phyloP scores from a whole-genome alignment of 1,140 invertebrate genomes.

The Phymastichus coffea region DNA sequence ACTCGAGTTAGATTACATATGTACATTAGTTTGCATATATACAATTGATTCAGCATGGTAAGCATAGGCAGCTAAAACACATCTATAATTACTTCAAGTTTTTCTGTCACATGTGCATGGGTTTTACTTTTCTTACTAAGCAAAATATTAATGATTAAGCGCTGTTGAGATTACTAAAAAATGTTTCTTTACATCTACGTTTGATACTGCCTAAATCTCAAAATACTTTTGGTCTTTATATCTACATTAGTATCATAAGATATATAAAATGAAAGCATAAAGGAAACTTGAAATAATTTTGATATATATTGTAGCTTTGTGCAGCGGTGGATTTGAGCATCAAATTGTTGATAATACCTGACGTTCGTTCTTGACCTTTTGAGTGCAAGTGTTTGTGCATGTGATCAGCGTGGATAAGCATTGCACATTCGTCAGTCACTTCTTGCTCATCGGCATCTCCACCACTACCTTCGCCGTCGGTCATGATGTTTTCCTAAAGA shows the following conservation, averaged over 20 bases:
- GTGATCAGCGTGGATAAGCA: constrained; percentile 70
- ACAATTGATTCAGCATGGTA: not conserved
- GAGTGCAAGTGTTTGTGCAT: constrained; percentile 52
- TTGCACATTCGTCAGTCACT: constrained; percentile 82
- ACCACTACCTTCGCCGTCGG: constrained; percentile 63
- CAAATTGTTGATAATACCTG: constrained; percentile 36
- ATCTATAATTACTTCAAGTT: constrained; percentile 5
- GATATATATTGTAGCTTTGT: constrained; percentile 22
- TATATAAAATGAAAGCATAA: too few species aligned
- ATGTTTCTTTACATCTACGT: too few species aligned
- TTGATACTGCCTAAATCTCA: too few species aligned
- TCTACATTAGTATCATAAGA: too few species aligned
- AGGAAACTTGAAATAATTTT: not conserved
- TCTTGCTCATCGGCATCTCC: constrained; percentile 66
- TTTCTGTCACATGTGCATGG: too few species aligned
- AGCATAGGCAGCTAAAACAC: not conserved
- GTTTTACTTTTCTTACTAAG: too few species aligned
- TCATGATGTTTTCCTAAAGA: constrained; percentile 61
- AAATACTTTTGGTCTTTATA: too few species aligned
- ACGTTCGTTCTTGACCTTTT: constrained; percentile 48
- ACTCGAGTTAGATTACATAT: too few species aligned
- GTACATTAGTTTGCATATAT: too few species aligned
- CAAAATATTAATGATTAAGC: too few species aligned
- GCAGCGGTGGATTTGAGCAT: too few species aligned
- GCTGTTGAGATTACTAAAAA: too few species aligned